Evolutionary conservation across 2,888 invertebrate species (phyloP).

Genomic region (Lepidochrysops patricia): DNA sequence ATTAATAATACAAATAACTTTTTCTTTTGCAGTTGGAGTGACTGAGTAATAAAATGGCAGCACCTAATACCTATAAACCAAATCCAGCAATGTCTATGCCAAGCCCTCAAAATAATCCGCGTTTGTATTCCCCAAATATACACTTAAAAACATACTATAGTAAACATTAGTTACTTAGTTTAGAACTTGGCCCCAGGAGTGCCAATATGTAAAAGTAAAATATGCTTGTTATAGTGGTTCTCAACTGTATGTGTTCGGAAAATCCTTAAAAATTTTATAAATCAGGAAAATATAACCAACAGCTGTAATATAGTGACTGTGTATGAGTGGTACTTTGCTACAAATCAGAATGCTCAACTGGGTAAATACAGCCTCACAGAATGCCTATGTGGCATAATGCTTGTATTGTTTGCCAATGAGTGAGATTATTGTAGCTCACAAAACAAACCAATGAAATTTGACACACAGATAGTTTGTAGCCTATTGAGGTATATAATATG

Average conservation of each 20-base stretch:
- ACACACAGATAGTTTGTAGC: too few species aligned
- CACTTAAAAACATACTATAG: constrained; percentile 21
- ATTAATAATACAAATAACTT: neutral
- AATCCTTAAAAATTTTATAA: too few species aligned
- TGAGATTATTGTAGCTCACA: too few species aligned
- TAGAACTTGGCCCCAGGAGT: neutral
- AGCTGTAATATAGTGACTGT: too few species aligned
- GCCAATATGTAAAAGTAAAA: neutral
- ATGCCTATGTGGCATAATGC: too few species aligned
- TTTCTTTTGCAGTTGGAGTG: constrained; percentile 10
- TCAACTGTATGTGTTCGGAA: neutral
- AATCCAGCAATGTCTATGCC: constrained; percentile 83
- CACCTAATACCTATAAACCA: constrained; percentile 89
- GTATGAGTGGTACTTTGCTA: too few species aligned
- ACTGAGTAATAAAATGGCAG: constrained; percentile 76
- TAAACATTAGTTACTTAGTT: neutral
- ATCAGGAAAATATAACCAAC: too few species aligned
- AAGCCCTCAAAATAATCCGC: constrained; percentile 80
- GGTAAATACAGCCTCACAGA: too few species aligned
- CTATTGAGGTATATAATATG: too few species aligned
- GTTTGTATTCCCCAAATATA: constrained; percentile 71
- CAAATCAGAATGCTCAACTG: too few species aligned
- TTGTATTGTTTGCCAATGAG: too few species aligned
- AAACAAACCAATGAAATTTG: too few species aligned
- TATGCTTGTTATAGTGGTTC: constrained; percentile 11